Percentiles rank a stretch among this genome's conserved stretches.
These are phyloP conservation scores for Phataginus tricuspis DNA, from an alignment of 2,797 vertebrate species.

Conservation along the genomic window DNA sequence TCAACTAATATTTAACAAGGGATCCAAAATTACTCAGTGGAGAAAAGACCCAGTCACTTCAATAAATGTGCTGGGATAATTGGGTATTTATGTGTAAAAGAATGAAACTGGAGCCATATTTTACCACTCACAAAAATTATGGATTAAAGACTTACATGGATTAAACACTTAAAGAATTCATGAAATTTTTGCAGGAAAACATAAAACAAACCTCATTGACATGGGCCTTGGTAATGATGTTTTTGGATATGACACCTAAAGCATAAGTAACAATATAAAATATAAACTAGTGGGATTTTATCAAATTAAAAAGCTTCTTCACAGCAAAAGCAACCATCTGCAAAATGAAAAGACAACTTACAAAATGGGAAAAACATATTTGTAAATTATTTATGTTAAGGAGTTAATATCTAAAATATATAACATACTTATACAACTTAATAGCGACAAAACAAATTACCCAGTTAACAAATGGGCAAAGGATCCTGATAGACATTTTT, in stretches of 20 bases:
- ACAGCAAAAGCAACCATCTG: neutral
- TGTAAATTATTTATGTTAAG: neutral
- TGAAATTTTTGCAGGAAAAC: neutral
- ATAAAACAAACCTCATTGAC: neutral
- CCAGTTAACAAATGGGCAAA: neutral
- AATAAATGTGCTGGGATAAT: neutral
- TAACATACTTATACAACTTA: neutral
- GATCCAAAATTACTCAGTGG: neutral
- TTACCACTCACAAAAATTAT: neutral
- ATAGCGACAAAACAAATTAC: neutral
- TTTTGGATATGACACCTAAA: neutral
- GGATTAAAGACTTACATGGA: neutral
- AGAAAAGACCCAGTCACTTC: neutral
- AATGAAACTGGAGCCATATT: neutral
- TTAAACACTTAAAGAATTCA: neutral
- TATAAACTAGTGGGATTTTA: neutral
- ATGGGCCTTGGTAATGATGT: neutral
- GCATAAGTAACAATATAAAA: neutral
- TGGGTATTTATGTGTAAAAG: neutral
- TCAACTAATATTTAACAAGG: neutral
- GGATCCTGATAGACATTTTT: neutral
- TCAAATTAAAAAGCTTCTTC: neutral
- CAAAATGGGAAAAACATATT: neutral
- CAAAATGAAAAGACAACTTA: neutral
- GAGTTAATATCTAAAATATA: neutral